A percentile compares a stretch with the other conserved stretches of the same genome.
Evolutionary conservation across 2,113 vertebrate genomes (phyloP).

Genomic region (Pimephales promelas): DNA sequence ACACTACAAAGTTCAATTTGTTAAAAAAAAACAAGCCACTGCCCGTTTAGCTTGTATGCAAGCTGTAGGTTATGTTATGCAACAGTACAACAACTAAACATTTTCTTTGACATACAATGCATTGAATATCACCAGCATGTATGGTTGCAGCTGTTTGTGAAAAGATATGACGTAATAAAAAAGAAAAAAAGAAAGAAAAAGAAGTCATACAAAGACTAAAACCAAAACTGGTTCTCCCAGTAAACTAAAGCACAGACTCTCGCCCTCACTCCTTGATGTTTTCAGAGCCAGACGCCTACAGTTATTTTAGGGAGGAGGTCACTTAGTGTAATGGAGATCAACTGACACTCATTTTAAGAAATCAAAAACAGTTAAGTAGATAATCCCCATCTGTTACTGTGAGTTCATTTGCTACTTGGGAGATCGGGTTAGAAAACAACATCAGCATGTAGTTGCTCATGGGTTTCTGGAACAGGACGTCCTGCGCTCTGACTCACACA

Average conservation of each 20-base stretch:
- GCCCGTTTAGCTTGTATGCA: not conserved
- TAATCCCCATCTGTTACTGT: not conserved
- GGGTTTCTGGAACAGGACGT: conserved; percentile 1
- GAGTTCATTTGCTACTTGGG: conserved; percentile 1
- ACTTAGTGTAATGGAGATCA: conserved; percentile 28
- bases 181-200: no score
- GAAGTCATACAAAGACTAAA: not conserved
- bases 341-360: conserved; percentile 47
- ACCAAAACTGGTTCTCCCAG: not conserved
- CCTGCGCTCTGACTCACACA: not conserved
- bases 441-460: not conserved
- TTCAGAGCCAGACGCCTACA: not conserved
- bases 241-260: not conserved
- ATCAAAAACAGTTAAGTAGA: not conserved
- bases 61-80: not conserved
- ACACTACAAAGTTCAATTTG: not conserved
- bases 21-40: not conserved
- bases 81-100: not conserved
- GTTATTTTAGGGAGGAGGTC: not conserved
- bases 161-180: no score
- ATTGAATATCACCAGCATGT: not conserved
- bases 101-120: not conserved
- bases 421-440: not conserved
- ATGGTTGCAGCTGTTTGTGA: not conserved
- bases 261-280: not conserved